Conservation (phyloP, 2,113 vertebrate species). For the Neolamprologus brichardi region DNA sequence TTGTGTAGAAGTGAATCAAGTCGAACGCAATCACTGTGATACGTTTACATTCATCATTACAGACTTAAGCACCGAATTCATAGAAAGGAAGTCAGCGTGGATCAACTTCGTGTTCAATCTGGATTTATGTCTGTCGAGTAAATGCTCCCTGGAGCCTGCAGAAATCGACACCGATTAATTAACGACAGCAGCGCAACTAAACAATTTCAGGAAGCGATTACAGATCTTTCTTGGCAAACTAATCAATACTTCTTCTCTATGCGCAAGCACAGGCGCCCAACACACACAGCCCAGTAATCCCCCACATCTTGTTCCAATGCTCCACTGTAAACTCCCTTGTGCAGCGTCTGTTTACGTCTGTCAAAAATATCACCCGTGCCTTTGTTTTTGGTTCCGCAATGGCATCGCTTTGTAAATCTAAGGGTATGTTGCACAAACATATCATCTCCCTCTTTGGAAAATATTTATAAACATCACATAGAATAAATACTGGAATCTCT, state of each 20-base stretch:
- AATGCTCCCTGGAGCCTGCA: neutral
- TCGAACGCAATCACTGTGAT: neutral
- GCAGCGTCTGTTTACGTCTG: slow-evolving; percentile 64
- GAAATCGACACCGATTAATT: slow-evolving; percentile 23
- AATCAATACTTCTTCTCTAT: slow-evolving; percentile 29
- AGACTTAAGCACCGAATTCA: neutral
- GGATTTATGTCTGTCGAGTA: neutral
- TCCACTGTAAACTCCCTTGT: slow-evolving; percentile 57
- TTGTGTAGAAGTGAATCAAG: neutral
- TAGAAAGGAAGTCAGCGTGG: neutral
- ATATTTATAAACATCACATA: slow-evolving; percentile 68
- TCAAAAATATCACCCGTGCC: slow-evolving; percentile 62
- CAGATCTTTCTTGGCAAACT: slow-evolving; percentile 37
- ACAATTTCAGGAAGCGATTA: slow-evolving; percentile 44
- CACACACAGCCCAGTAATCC: slow-evolving; percentile 25
- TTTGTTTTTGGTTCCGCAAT: slow-evolving; percentile 54
- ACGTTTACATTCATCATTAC: neutral
- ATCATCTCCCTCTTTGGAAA: slow-evolving; percentile 50
- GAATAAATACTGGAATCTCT: slow-evolving; percentile 57
- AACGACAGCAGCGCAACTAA: slow-evolving; percentile 4
- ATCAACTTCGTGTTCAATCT: neutral
- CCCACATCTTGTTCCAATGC: slow-evolving; percentile 68
- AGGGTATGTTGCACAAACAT: slow-evolving; percentile 68
- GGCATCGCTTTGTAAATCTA: slow-evolving; percentile 58
- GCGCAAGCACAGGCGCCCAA: slow-evolving; percentile 38